phyloP scores from a whole-genome alignment of 1,140 invertebrate genomes.

The Drosophila pruinosa region DNA sequence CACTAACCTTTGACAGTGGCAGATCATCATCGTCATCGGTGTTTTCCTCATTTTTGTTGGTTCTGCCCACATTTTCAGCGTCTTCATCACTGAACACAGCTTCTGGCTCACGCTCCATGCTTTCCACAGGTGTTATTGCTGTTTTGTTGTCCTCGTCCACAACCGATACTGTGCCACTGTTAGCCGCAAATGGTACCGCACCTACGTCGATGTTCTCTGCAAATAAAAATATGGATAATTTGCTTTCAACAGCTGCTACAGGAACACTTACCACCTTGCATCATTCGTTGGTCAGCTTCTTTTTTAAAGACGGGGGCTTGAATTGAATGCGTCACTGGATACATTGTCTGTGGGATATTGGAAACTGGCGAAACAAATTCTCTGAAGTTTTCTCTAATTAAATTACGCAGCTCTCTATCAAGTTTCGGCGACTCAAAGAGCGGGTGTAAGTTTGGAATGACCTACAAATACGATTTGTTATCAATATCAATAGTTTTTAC shows the following conservation, averaged over 20 bases:
- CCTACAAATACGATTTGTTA: slow-evolving; percentile 40
- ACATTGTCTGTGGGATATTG: slow-evolving; percentile 57
- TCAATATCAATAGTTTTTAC: neutral
- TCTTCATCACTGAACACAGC: slow-evolving; percentile 92
- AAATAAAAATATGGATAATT: neutral
- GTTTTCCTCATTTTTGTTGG: slow-evolving; percentile 85
- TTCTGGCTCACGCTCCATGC: slow-evolving; percentile 84
- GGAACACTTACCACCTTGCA: slow-evolving; percentile 35
- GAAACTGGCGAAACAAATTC: slow-evolving; percentile 91
- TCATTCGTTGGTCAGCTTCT: slow-evolving; percentile 60
- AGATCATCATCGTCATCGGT: slow-evolving; percentile 95
- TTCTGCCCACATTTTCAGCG: slow-evolving; percentile 85
- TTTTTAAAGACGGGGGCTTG: slow-evolving; percentile 60
- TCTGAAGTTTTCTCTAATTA: slow-evolving; percentile 94
- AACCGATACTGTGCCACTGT: slow-evolving; percentile 21
- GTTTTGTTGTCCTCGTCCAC: slow-evolving; percentile 67
- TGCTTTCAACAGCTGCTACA: neutral
- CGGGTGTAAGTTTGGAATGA: slow-evolving; percentile 92
- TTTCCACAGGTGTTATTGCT: slow-evolving; percentile 32
- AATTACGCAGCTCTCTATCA: slow-evolving; percentile 92
- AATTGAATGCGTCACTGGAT: slow-evolving; percentile 40
- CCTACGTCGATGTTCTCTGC: slow-evolving; percentile 51
- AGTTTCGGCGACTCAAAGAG: slow-evolving; percentile 97
- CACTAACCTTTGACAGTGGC: slow-evolving; percentile 87
- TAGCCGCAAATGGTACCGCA: slow-evolving; percentile 19